Base-by-base conservation (phyloP, 1,140 invertebrate species). In the Zophobas atratus region DNA sequence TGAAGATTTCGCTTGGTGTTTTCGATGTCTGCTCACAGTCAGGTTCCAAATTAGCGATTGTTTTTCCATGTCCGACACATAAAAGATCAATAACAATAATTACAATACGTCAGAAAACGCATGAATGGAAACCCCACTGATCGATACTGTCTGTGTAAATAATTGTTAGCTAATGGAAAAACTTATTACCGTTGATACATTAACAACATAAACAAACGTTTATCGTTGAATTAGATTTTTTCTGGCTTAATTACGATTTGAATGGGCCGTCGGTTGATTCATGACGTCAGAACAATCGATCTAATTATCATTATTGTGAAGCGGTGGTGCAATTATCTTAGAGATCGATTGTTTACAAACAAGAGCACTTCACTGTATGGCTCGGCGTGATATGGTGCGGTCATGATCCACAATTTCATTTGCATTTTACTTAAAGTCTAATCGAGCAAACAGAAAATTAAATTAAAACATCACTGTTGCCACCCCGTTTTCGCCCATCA, bases 371-470 rank as follows among this genome's bases (percentile, higher is more conserved):
- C 60, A 36, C n/a, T 43, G 39, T 63, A 38, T 67, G 38, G 38
- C 33, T 32, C 20, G n/a, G 60, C 20, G 60, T 43, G 60, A 67
- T 67, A 43, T 43, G 36, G 60, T 43, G 38, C 33, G 60, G 60
- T 67, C 60, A 67, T 67, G 39, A 67, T 67, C 60, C 60, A 8
- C 55, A 43, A 67, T 67, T n/a, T 67, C 60, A 67, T 67, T 67
- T 67, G 20, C 60, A 67, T 43, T 67, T 67, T 67, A 67, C 60
- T 67, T 67, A 57, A 67, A 43, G 39, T 39, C 39, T 43, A 67
- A 67, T 67, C 60, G 60, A 67, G 60, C 60, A 67, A 67, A 67
- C 60, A 48, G 38, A 32, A 55, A 72, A 72, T 72, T 72, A 53
- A 72, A 72, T 72, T 72, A 55, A 72, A 72, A 51, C 70, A 72